Evolutionary conservation across 2,888 invertebrate species (phyloP).

Genomic region (Apomyelois bistriatella): DNA sequence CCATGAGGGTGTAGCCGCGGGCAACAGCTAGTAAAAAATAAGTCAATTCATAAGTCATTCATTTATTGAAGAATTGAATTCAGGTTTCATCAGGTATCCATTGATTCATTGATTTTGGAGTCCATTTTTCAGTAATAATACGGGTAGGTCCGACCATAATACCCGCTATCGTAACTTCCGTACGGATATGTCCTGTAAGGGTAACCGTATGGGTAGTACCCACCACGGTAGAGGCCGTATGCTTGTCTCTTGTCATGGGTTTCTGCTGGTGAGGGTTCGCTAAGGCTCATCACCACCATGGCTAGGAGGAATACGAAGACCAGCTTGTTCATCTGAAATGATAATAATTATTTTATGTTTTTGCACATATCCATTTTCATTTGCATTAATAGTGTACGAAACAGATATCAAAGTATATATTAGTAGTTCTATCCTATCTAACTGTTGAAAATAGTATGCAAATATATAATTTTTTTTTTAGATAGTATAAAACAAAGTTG

Average conservation of each 20-base stretch:
- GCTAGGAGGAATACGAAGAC: constrained; percentile 9
- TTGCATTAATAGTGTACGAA: too few species aligned
- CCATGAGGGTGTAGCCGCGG: too few species aligned
- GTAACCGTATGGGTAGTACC: constrained; percentile 1
- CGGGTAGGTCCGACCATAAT: not conserved
- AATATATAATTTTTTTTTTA: too few species aligned
- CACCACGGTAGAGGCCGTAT: not conserved
- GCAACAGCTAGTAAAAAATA: too few species aligned
- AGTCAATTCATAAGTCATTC: too few species aligned
- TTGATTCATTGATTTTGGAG: too few species aligned
- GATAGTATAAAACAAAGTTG: too few species aligned
- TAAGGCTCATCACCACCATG: constrained; percentile 4
- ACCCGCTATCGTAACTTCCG: not conserved
- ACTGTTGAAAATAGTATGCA: too few species aligned
- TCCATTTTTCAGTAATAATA: not conserved
- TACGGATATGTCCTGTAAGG: constrained; percentile 1
- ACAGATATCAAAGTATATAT: too few species aligned
- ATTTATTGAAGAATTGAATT: too few species aligned
- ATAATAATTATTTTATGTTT: not conserved
- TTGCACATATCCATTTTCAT: too few species aligned
- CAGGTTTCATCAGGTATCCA: not conserved
- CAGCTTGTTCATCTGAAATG: constrained; percentile 9
- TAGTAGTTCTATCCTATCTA: too few species aligned
- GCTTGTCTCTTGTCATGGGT: not conserved
- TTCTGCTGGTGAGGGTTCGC: not conserved